Base-by-base conservation (phyloP, 1,140 invertebrate species). In the Agraylea sexmaculata region DNA sequence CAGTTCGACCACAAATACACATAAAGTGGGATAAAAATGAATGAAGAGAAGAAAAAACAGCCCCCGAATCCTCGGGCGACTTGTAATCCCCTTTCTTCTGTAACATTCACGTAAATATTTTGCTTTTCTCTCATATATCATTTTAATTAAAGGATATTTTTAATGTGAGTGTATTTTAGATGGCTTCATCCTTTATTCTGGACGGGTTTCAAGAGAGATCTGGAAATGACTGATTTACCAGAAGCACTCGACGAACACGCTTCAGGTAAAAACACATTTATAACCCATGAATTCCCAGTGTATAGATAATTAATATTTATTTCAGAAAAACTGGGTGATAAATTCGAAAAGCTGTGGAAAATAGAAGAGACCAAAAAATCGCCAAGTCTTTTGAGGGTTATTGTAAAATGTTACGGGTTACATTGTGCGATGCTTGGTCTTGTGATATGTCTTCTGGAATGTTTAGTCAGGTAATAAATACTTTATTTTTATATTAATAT, bases 211-310 rank as follows among this genome's bases (percentile, higher is more conserved):
- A 70, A 71, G 45, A 66, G 66, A 40, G 74, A 78, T 53, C 55
- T 78, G 35, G 65, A 75, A 43, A 62, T 73, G 42, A 49, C 62
- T 13, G 76, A 80, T 59, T 54, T 81, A 2, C 77, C 70, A 57
- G 58, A 66, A 36, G 67, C 75, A n/a, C 54, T 79, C 10, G 59
- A 64, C 45, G 73, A 77, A 51, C 73, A 80, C 49, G 57, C 55
- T 22, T 74, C 75, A 49, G 60, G 64, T 67, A 50, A 58, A n/a
- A n/a, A n/a, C n/a, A n/a, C n/a, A n/a, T n/a, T n/a, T n/a, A n/a
- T n/a, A n/a, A n/a, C n/a, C n/a, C n/a, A n/a, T n/a, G n/a, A n/a
- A n/a, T n/a, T n/a, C n/a, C n/a, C n/a, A n/a, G n/a, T n/a, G n/a
- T n/a, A n/a, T n/a, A n/a, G n/a, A n/a, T n/a, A n/a, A n/a, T n/a